A percentile compares a stretch with the other conserved stretches of the same genome.
These are phyloP conservation scores for Eciton burchellii DNA, from an alignment of 1,140 invertebrate species.

Conservation along the genomic window DNA sequence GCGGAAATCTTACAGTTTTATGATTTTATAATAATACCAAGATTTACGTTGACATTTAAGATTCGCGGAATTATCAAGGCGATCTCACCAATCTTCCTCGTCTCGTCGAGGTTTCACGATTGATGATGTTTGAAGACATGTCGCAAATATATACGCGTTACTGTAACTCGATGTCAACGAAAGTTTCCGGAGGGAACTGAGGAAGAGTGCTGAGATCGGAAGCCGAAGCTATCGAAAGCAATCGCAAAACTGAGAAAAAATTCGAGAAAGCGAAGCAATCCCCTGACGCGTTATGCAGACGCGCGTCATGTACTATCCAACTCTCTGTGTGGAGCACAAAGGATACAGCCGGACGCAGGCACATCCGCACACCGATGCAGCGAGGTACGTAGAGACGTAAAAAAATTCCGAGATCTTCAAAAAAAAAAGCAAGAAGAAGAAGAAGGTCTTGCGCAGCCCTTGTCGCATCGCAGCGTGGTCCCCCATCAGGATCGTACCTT, in stretches of 20 bases:
- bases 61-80: not conserved
- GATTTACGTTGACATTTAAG: constrained; percentile 15
- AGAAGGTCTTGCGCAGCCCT: constrained; percentile 30
- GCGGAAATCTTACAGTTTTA: constrained; percentile 18
- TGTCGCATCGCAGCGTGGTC: constrained; percentile 29
- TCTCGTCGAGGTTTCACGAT: not conserved
- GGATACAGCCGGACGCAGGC: constrained; percentile 34
- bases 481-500: constrained; percentile 50
- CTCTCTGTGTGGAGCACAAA: constrained; percentile 32
- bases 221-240: not conserved
- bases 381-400: constrained; percentile 37
- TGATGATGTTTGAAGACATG: constrained; percentile 12
- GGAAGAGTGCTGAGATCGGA: constrained; percentile 30
- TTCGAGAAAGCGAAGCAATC: constrained; percentile 5
- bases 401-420: constrained; percentile 54
- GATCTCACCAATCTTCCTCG: constrained; percentile 29
- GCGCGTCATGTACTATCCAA: constrained; percentile 37
- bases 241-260: not conserved
- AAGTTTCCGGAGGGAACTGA: not conserved
- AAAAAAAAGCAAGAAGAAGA: too few species aligned
- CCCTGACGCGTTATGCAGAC: not conserved
- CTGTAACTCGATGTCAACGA: not conserved
- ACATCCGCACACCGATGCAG: constrained; percentile 20
- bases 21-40: constrained; percentile 15
- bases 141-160: not conserved